These are phyloP conservation scores for Pelusios castaneus DNA, from an alignment of 2,113 vertebrate species.

Conservation along the genomic window DNA sequence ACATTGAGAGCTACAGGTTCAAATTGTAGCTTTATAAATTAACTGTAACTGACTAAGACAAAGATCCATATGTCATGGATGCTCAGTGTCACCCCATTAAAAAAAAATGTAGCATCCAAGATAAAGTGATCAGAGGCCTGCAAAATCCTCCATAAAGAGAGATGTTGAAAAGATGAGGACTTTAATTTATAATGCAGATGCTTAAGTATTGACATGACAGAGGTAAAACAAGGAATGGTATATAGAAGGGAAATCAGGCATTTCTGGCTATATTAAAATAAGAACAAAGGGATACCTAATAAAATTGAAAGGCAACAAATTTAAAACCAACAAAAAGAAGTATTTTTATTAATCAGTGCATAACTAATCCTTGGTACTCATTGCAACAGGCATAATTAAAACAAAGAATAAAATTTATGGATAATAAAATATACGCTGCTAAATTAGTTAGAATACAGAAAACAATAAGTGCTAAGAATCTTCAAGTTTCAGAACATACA, in stretches of 20 bases:
- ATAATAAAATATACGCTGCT: not conserved
- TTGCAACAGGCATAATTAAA: not conserved
- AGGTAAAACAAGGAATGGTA: rapidly evolving
- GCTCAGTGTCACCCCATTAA: not conserved
- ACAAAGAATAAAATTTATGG: not conserved
- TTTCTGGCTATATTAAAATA: not conserved
- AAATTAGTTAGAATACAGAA: not conserved
- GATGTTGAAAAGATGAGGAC: not conserved
- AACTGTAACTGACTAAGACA: not conserved
- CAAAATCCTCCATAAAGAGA: not conserved
- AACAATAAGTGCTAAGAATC: not conserved
- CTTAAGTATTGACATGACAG: not conserved
- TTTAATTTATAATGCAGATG: not conserved
- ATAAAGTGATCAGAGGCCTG: not conserved
- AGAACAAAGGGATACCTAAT: not conserved
- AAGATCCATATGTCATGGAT: not conserved
- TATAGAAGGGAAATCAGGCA: rapidly evolving
- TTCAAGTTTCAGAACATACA: not conserved
- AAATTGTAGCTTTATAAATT: not conserved
- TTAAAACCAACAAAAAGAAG: not conserved
- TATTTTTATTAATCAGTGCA: not conserved
- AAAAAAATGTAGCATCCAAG: not conserved
- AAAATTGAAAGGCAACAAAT: not conserved
- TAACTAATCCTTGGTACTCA: not conserved
- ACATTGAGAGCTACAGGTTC: not conserved